Evolutionary conservation across 2,888 invertebrate genomes (phyloP), one percentile per base, ranked within the genome.

Genomic region (Cheilosia pagana): DNA sequence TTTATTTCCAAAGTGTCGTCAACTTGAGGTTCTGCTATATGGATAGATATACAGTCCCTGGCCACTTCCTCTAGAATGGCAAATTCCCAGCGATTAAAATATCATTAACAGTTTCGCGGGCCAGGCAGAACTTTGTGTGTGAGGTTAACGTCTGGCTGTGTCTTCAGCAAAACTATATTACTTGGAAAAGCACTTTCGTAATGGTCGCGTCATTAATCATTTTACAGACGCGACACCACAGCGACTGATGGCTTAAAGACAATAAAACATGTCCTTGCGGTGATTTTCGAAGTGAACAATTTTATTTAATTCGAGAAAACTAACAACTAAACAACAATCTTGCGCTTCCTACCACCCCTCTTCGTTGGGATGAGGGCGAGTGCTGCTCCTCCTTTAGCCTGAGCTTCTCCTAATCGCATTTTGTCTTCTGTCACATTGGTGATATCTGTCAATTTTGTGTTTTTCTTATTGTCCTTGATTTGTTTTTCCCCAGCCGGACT

Each of bases 11-110:
- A 72, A 81, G 70, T 76, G 76, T 81, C 76, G 71, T 57, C 59
- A 70, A 81, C 76, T 75, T 62, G 50, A 48, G 48, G 41, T 35
- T 35, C 28, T 43, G 28, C 39, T 50, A 41, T 70, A 63, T 62
- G 74, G 68, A 67, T 62, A 62, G 2, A 8, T 7, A 28, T 28
- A 2, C 35, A 35, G 8, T 45, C 45, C 10, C 16, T 23, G 21
- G n/a, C 12, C 21, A 48, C 23, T 31, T 72, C 50, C 63, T 41
- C 63, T 19, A 23, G 25, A 70, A 45, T 70, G 68, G 78, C 68
- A 83, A 78, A 59, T 74, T 83, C 78, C 59, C 78, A 74, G 74
- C 72, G 67, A 78, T 83, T 83, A 78, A 83, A 78, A 83, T 68
- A 74, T 74, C 82, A 83, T 83, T 83, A 83, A 78, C 78, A 63